phyloP scores from a whole-genome alignment of 1,140 invertebrate genomes.

The Euschistus heros region DNA sequence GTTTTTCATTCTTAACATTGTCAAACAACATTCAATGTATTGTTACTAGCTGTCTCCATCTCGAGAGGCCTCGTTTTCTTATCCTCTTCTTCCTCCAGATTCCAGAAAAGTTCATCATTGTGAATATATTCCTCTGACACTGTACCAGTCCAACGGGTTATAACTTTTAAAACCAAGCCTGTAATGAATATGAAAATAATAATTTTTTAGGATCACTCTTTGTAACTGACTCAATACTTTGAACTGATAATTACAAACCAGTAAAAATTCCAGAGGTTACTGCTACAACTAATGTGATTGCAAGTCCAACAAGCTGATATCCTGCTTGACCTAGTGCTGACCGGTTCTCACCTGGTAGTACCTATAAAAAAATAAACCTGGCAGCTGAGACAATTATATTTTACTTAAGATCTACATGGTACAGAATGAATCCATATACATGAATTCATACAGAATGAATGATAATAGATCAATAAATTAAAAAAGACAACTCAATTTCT shows the following conservation, averaged over 20 bases:
- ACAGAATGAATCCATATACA: too few species aligned
- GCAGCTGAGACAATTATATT: not conserved
- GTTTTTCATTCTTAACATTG: too few species aligned
- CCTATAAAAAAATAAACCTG: constrained; percentile 22
- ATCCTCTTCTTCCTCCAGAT: constrained; percentile 35
- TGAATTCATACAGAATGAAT: too few species aligned
- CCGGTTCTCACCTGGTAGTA: constrained; percentile 45
- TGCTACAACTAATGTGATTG: constrained; percentile 56
- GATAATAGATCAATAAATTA: too few species aligned
- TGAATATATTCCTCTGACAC: constrained; percentile 38
- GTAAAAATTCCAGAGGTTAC: constrained; percentile 65
- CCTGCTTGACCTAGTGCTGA: constrained; percentile 58
- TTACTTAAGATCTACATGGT: too few species aligned
- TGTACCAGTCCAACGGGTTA: constrained; percentile 35
- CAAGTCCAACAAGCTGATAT: constrained; percentile 64
- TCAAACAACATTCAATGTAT: not conserved
- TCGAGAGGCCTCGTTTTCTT: constrained; percentile 26
- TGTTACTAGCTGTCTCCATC: not conserved
- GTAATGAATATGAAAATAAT: not conserved
- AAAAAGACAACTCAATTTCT: too few species aligned
- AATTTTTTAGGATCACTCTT: too few species aligned
- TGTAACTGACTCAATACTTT: too few species aligned
- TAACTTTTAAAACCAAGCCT: constrained; percentile 36
- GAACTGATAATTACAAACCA: constrained; percentile 50
- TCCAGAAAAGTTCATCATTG: constrained; percentile 39